Conservation (phyloP, 2,888 invertebrate genomes). For the Folsomia candida region DNA sequence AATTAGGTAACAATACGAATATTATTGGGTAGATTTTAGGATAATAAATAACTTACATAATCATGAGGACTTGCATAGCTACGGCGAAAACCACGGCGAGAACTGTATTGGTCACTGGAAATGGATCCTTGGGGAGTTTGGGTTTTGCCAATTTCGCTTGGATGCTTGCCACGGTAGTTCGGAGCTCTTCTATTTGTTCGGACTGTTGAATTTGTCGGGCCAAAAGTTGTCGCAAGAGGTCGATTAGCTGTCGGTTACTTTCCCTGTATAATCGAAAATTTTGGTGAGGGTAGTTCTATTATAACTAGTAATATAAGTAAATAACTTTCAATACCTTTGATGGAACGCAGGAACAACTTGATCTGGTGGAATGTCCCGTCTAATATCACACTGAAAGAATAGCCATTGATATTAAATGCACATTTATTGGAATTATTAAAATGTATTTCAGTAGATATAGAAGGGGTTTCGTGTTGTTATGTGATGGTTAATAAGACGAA, state of each 20-base stretch:
- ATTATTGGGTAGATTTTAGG: too few species aligned
- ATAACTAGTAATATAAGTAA: neutral
- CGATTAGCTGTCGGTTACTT: constrained; percentile 49
- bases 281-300: too few species aligned
- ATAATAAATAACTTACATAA: constrained; percentile 25
- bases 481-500: too few species aligned
- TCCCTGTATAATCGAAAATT: constrained; percentile 39
- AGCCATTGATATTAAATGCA: constrained; percentile 6
- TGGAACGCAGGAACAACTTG: constrained; percentile 50
- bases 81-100: constrained; percentile 50
- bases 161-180: constrained; percentile 47
- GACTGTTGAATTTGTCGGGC: constrained; percentile 51
- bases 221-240: constrained; percentile 48
- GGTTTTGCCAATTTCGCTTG: constrained; percentile 47
- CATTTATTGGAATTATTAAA: too few species aligned
- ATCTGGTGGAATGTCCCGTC: constrained; percentile 35
- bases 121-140: constrained; percentile 48
- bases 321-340: constrained; percentile 34
- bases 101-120: constrained; percentile 48
- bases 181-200: constrained; percentile 50
- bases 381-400: constrained; percentile 38
- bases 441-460: too few species aligned
- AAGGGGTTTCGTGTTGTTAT: too few species aligned
- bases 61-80: constrained; percentile 49
- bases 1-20: too few species aligned